Evolutionary conservation across 2,113 vertebrate genomes (phyloP).

Genomic region (Xenotilapia leptura): DNA sequence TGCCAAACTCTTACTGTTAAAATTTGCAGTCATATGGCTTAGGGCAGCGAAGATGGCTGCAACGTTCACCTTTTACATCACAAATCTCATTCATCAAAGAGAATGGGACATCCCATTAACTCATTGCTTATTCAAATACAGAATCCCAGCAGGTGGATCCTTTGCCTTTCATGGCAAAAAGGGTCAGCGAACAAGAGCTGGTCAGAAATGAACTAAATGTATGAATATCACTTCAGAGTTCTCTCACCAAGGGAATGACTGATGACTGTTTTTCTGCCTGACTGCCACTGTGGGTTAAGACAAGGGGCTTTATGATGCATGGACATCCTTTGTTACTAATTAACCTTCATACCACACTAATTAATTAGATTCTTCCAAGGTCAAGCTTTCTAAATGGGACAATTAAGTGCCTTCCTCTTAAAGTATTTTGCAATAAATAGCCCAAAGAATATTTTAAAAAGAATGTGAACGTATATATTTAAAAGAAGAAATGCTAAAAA

Average conservation of each 20-base stretch:
- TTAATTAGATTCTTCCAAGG: conserved; percentile 76
- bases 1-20: background rate
- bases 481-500: background rate
- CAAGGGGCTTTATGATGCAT: conserved; percentile 73
- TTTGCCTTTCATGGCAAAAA: conserved; percentile 23
- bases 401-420: conserved; percentile 59
- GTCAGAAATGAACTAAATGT: conserved; percentile 41
- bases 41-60: background rate
- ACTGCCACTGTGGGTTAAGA: conserved; percentile 70
- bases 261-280: conserved; percentile 65
- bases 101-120: conserved; percentile 25
- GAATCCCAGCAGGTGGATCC: conserved; percentile 18
- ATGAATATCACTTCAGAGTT: conserved; percentile 19
- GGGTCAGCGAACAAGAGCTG: conserved; percentile 23
- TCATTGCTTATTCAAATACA: conserved; percentile 38
- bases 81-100: conserved; percentile 26
- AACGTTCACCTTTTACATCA: conserved; percentile 1
- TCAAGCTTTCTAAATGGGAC: conserved; percentile 71
- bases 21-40: background rate
- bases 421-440: conserved; percentile 11
- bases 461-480: background rate
- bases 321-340: conserved; percentile 72
- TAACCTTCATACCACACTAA: conserved; percentile 77
- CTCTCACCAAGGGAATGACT: conserved; percentile 46
- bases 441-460: conserved; percentile 1